Percentiles rank a stretch among this genome's conserved stretches.
phyloP scores from a whole-genome alignment of 2,797 vertebrate species.

The Labroides dimidiatus region DNA sequence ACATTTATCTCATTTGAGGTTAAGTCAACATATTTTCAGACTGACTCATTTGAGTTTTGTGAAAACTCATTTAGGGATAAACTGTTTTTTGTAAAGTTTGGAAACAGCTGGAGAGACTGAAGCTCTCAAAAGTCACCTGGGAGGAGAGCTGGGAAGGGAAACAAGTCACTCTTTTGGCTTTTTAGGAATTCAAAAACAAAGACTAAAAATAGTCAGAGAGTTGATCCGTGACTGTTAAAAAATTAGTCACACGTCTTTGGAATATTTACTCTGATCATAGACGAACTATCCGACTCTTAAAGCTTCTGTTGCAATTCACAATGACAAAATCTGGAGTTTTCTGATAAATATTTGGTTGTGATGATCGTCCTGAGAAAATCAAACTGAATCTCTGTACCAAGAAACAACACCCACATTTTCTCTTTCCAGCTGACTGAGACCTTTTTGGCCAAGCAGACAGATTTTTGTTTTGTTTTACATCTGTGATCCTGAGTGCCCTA shows the following conservation, averaged over 20 bases:
- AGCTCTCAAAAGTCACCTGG: slow-evolving; percentile 32
- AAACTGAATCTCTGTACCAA: too few relatives aligned
- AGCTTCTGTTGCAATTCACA: too few relatives aligned
- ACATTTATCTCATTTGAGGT: slow-evolving; percentile 42
- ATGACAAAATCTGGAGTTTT: too few relatives aligned
- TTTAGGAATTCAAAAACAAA: slow-evolving; percentile 30
- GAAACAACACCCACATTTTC: too few relatives aligned
- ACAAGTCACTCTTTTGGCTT: slow-evolving; percentile 1
- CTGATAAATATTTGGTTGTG: too few relatives aligned
- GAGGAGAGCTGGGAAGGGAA: neutral
- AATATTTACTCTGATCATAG: neutral
- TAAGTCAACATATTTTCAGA: slow-evolving; percentile 68
- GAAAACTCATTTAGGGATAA: slow-evolving; percentile 58
- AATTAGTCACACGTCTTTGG: too few relatives aligned
- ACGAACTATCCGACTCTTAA: too few relatives aligned
- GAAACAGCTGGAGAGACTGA: slow-evolving; percentile 24
- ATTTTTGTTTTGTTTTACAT: too few relatives aligned
- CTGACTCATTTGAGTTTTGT: slow-evolving; percentile 69
- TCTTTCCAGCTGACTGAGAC: too few relatives aligned
- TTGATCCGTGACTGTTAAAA: neutral
- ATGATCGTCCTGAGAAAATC: too few relatives aligned
- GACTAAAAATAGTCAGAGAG: neutral
- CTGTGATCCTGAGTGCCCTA: too few relatives aligned
- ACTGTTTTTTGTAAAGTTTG: slow-evolving; percentile 64
- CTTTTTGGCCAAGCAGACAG: too few relatives aligned